Base-by-base conservation (phyloP, 2,797 vertebrate genomes). In the Hylomyscus alleni region DNA sequence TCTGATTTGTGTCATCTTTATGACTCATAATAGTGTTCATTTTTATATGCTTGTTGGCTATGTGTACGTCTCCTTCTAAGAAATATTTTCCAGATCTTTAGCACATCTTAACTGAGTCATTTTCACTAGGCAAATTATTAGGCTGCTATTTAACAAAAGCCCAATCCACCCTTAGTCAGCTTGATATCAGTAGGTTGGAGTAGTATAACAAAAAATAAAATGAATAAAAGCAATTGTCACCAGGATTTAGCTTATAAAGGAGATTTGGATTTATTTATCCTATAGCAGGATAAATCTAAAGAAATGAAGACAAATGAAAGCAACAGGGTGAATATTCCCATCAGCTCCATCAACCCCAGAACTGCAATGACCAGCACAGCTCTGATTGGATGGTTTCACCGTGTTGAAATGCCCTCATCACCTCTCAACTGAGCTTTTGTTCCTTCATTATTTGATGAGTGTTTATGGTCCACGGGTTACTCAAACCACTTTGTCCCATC, bases 281-380 rank as follows among this genome's bases (percentile, higher is more conserved):
- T n/a, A 60, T 69, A 40, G 17, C 0, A 58, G 85, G 65, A 24
- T 69, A 56, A 93, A 34, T 12, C 50, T n/a, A 44, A 90, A 90
- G 29, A 94, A 87, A 75, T 40, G 73, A 76, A 31, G 5, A 58
- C 13, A 47, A 31, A 72, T 1, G 8, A 54, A 76, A 65, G 26
- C 2, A 3, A 47, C n/a, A 54, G 29, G 6, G 14, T 8, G 6
- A 22, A 3, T 12, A 19, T 11, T 0, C 9, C 24, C 3, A 26
- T 1, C 34, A 50, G 50, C 20, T 37, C 58, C 7, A 0, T 72
- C 40, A 26, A 19, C 6, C 24, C 24, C 54, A 52, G 22, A 0
- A 6, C 0, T 6, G 4, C 34, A 19, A 3, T 3, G 2, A 17
- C 14, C 1, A 8, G 13, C 6, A 6, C 5, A 9, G 10, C 31